These are phyloP conservation scores for Rhinoderma darwinii DNA, from an alignment of 2,113 vertebrate species.

Conservation along the genomic window DNA sequence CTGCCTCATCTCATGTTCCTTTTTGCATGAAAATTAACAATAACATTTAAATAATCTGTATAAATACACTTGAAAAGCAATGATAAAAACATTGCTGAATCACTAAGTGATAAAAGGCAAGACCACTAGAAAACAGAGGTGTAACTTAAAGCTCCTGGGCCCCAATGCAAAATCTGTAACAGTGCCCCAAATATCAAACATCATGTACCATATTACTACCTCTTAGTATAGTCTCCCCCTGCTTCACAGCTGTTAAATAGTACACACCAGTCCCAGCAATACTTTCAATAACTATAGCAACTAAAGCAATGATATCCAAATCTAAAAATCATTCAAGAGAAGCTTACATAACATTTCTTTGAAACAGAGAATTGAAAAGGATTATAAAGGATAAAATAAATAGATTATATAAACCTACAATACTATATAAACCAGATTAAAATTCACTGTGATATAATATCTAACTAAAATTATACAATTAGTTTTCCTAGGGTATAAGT, in stretches of 20 bases:
- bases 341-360: background rate
- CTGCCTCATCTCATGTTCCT: background rate
- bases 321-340: background rate
- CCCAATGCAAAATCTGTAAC: background rate
- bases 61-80: background rate
- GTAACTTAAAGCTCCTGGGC: background rate
- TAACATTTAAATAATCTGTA: background rate
- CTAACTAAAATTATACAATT: background rate
- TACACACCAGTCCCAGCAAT: background rate
- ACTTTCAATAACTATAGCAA: background rate
- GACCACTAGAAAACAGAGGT: background rate
- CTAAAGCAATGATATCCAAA: background rate
- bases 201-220: too few species aligned
- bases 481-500: too few species aligned
- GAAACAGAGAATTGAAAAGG: background rate
- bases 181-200: background rate
- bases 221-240: too few species aligned
- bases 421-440: background rate
- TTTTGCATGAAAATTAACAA: constrained; percentile 21
- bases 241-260: background rate
- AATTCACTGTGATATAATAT: background rate
- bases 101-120: background rate
- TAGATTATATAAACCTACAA: too few species aligned
- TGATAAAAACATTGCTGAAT: background rate
- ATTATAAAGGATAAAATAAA: background rate